Evolutionary conservation across 2,888 invertebrate genomes (phyloP).

Genomic region (Chelonus formosanus): DNA sequence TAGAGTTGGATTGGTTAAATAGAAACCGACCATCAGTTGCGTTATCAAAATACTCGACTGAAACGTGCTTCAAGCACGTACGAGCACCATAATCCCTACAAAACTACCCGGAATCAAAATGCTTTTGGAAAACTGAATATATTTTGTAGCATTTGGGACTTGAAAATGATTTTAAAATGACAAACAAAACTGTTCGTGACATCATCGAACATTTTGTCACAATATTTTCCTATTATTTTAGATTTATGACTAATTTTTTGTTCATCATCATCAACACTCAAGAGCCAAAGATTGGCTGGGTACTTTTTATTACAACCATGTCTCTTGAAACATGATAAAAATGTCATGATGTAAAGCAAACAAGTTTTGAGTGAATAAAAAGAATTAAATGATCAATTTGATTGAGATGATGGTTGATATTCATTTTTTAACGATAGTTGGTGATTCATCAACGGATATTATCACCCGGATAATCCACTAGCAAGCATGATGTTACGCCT

Average conservation of each 20-base stretch:
- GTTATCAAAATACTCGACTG: conserved; percentile 60
- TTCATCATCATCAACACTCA: too few species aligned
- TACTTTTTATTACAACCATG: too few species aligned
- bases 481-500: conserved; percentile 26
- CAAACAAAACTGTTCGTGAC: neutral
- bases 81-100: conserved; percentile 21
- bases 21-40: conserved; percentile 33
- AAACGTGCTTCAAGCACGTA: conserved; percentile 54
- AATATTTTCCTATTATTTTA: conserved; percentile 9
- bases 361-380: conserved; percentile 1
- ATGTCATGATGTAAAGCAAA: conserved; percentile 6
- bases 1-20: conserved; percentile 23
- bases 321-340: neutral
- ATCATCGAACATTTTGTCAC: conserved; percentile 14
- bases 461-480: conserved; percentile 28
- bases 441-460: conserved; percentile 21
- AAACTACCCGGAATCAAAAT: conserved; percentile 11
- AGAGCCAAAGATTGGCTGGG: too few species aligned
- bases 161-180: conserved; percentile 4
- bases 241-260: neutral
- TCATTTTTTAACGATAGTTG: conserved; percentile 9
- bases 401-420: conserved; percentile 9
- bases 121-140: conserved; percentile 14
- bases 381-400: conserved; percentile 20
- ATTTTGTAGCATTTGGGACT: neutral